Evolutionary conservation across 2,797 vertebrate genomes (phyloP), one percentile per base, ranked within the genome.

Genomic region (Crenichthys baileyi): DNA sequence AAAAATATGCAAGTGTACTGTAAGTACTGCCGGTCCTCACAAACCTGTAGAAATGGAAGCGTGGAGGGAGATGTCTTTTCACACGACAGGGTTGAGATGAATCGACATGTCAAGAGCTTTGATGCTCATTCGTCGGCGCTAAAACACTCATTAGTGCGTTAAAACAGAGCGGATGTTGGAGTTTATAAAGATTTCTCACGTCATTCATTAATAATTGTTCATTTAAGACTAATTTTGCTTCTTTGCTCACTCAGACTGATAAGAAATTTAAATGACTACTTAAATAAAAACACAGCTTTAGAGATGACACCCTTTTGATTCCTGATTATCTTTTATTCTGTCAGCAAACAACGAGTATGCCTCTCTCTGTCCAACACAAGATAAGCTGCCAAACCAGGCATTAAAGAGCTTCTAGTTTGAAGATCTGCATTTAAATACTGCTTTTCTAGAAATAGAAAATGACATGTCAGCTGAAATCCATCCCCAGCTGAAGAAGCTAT

Each of bases 161-260:
- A 80, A 36, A 36, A 84, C 68, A 75, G 20, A 20, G 78, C 48
- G 71, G 53, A 55, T 16, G 73, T 13, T 48, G 67, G 75, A 75
- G 71, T 85, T 81, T 68, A 70, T 65, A 15, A 77, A 60, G 60
- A 91, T 90, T 76, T 87, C 81, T 83, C 81, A 78, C 24, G 39
- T 81, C 80, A 78, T 79, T 85, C 78, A 86, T 91, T 79, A 86
- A 89, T 91, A 90, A 90, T 89, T 87, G 70, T 92, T 83, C 51
- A 53, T 50, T 74, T 12, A 78, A 81, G 56, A 87, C 72, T 67
- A 77, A 70, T 84, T 72, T 53, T 48, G 39, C 78, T 85, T 86
- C 76, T 87, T 91, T 73, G 74, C 70, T 72, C 36, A 72, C 70
- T 73, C 41, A 20, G 29, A 85, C 79, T 87, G 44, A 74, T 41